Base-by-base conservation (phyloP, 1,140 invertebrate species). In the Drosophila punjabiensis region DNA sequence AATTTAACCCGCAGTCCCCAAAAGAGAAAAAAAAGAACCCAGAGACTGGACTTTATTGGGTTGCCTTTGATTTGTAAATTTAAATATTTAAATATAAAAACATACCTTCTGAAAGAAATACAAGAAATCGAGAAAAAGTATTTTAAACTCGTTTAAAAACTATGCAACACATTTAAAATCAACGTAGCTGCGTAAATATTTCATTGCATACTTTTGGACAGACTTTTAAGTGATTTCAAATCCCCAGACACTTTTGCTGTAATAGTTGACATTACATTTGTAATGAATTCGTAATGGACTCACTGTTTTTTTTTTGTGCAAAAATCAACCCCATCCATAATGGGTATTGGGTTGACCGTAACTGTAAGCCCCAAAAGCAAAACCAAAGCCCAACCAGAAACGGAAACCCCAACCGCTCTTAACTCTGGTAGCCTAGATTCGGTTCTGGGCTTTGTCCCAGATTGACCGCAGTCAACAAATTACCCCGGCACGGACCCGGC, bases 401-500 rank as follows among this genome's bases (percentile, higher is more conserved):
- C 56, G 35, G 24, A 60, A 52, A 8, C 16, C 69, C 52, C 20
- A 30, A 16, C 1, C 28, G 60, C 64, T 64, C 69, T 32, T n/a
- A 33, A 50, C 30, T 52, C 68, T 48, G n/a, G 52, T 83, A 80
- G 85, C 73, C 77, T 71, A 83, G 76, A 77, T 88, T 60, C 50
- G 35, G 14, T 39, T 39, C 20, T 58, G 55, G 47, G 47, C 77
- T 64, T 61, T 86, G 79, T 60, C 68, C 81, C 67, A 83, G 78
- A 77, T 84, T 81, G 82, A 83, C 74, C 83, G 28, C 48, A 63
- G 78, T 56, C 78, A 78, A 66, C 70, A 74, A 61, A 71, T 68
- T 73, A 32, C 30, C 53, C 33, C 33, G 53, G 53, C 32, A 18
- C 30, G 11, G 6, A 11, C 24, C 52, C 24, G 8, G 30, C 1